Conservation (phyloP, 2,113 vertebrate genomes). For the Salvelinus alpinus region DNA sequence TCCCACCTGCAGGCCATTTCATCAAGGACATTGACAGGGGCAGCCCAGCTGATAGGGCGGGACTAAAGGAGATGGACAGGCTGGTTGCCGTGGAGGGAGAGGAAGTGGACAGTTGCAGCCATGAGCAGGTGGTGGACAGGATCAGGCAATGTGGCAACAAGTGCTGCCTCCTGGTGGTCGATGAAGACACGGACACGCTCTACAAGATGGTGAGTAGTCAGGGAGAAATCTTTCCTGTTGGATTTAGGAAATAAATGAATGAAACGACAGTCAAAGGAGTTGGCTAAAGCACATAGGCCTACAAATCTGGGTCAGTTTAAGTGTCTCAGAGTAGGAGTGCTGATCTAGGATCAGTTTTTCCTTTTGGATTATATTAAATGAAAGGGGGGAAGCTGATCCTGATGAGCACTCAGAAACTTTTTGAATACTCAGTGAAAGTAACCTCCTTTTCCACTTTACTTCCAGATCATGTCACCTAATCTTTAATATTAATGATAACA, state of each 20-base stretch:
- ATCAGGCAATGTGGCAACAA: constrained; percentile 77
- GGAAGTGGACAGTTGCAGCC: constrained; percentile 71
- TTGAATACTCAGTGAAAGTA: no score
- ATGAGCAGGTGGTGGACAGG: constrained; percentile 81
- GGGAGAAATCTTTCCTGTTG: neutral
- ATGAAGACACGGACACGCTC: constrained; percentile 80
- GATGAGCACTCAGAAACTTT: no score
- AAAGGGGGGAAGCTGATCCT: no score
- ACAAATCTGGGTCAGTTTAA: no score
- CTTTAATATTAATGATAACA: no score
- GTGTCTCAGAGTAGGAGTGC: no score
- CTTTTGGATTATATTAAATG: no score
- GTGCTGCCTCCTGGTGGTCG: constrained; percentile 82
- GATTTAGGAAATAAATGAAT: neutral
- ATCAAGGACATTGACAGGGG: constrained; percentile 81
- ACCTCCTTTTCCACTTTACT: no score
- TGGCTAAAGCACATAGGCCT: no score
- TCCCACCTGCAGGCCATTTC: constrained; percentile 74
- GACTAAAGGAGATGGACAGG: constrained; percentile 81
- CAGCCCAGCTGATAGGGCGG: constrained; percentile 81
- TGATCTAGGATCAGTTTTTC: no score
- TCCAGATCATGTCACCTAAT: no score
- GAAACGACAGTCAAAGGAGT: no score
- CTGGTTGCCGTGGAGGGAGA: constrained; percentile 85
- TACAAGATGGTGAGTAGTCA: constrained; percentile 81